Base-by-base conservation (phyloP, 2,113 vertebrate species). In the Ochotona princeps region DNA sequence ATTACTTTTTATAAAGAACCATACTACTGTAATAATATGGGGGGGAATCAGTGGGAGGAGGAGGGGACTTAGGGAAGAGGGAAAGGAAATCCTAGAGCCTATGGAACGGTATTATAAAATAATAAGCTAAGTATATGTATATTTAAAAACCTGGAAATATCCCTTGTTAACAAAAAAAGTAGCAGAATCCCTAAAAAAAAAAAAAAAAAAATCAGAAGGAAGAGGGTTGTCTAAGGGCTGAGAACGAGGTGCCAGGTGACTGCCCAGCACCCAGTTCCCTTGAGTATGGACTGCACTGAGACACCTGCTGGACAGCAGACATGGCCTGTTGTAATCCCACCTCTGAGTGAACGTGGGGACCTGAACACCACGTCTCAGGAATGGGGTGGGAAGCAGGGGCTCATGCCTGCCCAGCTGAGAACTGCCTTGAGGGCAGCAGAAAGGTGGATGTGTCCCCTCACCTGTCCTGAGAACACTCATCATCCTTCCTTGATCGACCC, bases 361-460 rank as follows among this genome's bases (percentile, higher is more conserved):
- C 65, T 6, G 3, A 18, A 49, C 30, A n/a, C 15, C 30, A 12
- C 12, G 54, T 57, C 20, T 47, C 15, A 2, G 28, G 35, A 67
- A 32, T 5, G 60, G n/a, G 66, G 8, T 28, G 74, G 26, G 32
- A 92, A 67, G 11, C 70, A 15, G 2, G n/a, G 18, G 7, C 38
- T 79, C 6, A 49, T 1, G 21, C 57, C 65, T 44, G 66, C 63
- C 18, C n/a, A 23, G 30, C 32, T 47, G 76, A n/a, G 32, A 73
- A 57, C 2, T 13, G 57, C 28, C 3, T 12, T 2, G 35, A 32
- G 70, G 30, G 28, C 78, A 30, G 14, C 14, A 11, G 51, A 15
- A 7, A 0, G 61, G 20, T 14, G 14, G 7, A 7, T 38, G n/a
- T 35, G 47, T 76, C 35, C 2, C 13, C 35, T 35, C 0, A 2